A percentile compares a stretch with the other conserved stretches of the same genome.
Evolutionary conservation across 2,888 invertebrate genomes (phyloP).

Genomic region (Chrysolina haemoptera): DNA sequence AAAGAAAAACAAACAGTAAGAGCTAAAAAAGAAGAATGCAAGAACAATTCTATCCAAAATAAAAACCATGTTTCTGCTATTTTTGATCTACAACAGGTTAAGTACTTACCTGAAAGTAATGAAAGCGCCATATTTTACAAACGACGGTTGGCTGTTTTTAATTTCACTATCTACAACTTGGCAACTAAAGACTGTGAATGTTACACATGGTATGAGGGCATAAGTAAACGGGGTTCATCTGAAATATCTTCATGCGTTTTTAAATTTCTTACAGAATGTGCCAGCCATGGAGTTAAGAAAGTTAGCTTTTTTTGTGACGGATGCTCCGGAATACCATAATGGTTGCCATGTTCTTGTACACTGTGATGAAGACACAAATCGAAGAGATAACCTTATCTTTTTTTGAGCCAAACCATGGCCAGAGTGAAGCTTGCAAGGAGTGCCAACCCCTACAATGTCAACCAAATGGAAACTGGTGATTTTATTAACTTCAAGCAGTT

Average conservation of each 20-base stretch:
- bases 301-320: neutral
- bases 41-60: neutral
- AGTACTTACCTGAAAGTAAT: too few relatives aligned
- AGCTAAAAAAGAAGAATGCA: neutral
- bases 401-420: slow-evolving; percentile 32
- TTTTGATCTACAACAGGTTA: neutral
- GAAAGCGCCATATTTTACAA: too few relatives aligned
- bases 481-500: slow-evolving; percentile 36
- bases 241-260: too few relatives aligned
- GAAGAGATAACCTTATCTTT: slow-evolving; percentile 13
- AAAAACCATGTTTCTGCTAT: neutral
- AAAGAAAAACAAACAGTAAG: neutral
- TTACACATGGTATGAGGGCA: too few relatives aligned
- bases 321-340: neutral
- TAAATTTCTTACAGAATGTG: neutral
- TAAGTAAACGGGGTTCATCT: too few relatives aligned
- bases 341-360: neutral
- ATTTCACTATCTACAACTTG: too few relatives aligned
- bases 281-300: neutral
- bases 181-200: too few relatives aligned
- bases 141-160: too few relatives aligned
- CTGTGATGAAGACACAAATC: neutral
- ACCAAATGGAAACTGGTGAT: slow-evolving; percentile 26
- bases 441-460: slow-evolving; percentile 36
- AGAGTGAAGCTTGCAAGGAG: slow-evolving; percentile 33